phyloP scores from a whole-genome alignment of 2,797 vertebrate genomes.

The Anguilla obscura region DNA sequence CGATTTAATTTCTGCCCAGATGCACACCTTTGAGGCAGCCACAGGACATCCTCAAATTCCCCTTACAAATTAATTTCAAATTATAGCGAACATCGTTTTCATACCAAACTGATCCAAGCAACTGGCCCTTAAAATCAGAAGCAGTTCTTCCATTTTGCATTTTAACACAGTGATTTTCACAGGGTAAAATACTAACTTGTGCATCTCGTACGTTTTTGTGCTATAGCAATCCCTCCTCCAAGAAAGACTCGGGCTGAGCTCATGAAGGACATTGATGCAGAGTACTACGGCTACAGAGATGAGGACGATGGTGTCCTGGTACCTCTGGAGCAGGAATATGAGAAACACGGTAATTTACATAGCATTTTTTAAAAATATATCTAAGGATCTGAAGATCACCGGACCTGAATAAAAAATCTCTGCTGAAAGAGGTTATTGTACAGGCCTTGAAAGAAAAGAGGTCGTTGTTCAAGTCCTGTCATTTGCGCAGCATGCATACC shows the following conservation, averaged over 20 bases:
- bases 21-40: neutral
- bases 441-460: neutral
- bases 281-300: conserved; percentile 94
- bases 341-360: conserved; percentile 73
- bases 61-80: neutral
- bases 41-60: neutral
- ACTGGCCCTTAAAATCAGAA: neutral
- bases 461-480: neutral
- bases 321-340: conserved; percentile 86
- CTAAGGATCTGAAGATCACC: neutral
- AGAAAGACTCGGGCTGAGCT: conserved; percentile 91
- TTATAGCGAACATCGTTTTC: neutral
- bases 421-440: neutral
- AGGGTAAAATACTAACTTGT: neutral
- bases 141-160: neutral
- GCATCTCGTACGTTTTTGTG: neutral
- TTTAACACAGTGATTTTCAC: neutral
- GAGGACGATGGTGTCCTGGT: conserved; percentile 92
- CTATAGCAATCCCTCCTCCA: conserved; percentile 82
- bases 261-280: conserved; percentile 94
- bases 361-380: neutral
- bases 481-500: neutral
- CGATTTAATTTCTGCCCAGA: neutral
- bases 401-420: neutral
- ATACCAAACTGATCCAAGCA: neutral